These are phyloP conservation scores for Sinella curviseta DNA, from an alignment of 1,140 invertebrate genomes.

Conservation along the genomic window DNA sequence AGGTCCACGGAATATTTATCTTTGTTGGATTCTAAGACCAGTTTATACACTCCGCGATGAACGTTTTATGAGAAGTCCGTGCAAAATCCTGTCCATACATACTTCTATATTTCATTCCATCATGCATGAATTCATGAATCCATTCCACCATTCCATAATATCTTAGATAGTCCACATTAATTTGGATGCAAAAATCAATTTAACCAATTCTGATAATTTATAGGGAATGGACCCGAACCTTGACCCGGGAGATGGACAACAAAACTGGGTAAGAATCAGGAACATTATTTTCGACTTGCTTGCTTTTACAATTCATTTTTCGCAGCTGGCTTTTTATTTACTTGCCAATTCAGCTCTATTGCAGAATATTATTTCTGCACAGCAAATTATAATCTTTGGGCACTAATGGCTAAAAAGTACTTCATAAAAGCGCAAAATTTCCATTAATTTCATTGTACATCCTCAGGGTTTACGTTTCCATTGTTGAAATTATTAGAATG, in stretches of 20 bases:
- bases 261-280: slow-evolving; percentile 50
- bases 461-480: too few species aligned
- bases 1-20: too few species aligned
- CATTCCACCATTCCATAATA: not conserved
- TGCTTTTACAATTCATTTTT: slow-evolving; percentile 17
- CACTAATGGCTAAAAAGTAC: not conserved
- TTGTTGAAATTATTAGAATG: too few species aligned
- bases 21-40: not conserved
- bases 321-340: not conserved
- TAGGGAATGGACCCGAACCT: slow-evolving; percentile 44
- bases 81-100: too few species aligned
- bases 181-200: not conserved
- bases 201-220: slow-evolving; percentile 18
- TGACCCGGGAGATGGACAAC: slow-evolving; percentile 48
- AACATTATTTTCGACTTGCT: too few species aligned
- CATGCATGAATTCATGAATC: not conserved
- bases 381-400: too few species aligned
- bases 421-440: not conserved
- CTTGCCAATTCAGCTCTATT: too few species aligned
- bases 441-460: not conserved
- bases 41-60: not conserved
- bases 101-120: too few species aligned
- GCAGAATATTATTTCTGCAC: too few species aligned
- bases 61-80: not conserved
- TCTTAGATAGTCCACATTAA: too few species aligned